Evolutionary conservation across 1,140 invertebrate species (phyloP), one percentile per base, ranked within the genome.

Genomic region (Procambarus virginalis): DNA sequence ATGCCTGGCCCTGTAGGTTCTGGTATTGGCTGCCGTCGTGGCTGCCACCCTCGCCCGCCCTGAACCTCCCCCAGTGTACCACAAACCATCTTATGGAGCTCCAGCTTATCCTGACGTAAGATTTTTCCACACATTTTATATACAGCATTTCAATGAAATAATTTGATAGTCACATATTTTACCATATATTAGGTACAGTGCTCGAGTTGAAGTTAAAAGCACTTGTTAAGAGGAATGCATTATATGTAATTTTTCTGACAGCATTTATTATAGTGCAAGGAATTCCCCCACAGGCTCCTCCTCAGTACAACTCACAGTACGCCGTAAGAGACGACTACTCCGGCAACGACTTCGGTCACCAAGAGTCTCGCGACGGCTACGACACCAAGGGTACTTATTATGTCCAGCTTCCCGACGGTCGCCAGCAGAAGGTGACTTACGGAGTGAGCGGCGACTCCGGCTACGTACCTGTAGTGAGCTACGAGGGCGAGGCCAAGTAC

Each of bases 301-400:
- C 64, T 17, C 64, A 68, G 64, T 68, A 68, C 64, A 68, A 68
- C 64, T 68, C 64, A 1, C 64, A 68, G 64, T 68, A 68, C 64
- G 64, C 64, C 17, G 64, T 68, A 4, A 68, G 20, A 4, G 64
- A 68, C 64, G 64, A 68, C 64, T 68, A 68, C 20, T 68, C 64
- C 64, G 64, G 64, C 64, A 68, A 68, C 64, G 64, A 68, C 14
- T 68, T 68, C 17, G 64, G 64, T 68, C 64, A 68, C 17, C 12
- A 68, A 5, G 64, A 68, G 17, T 68, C 64, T n/a, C 64, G 64
- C 20, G 64, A 68, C 20, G 64, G 64, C 64, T 68, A 68, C 64
- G 64, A 68, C 64, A 68, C 64, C 64, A 17, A 68, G 64, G 64
- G 64, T n/a, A 68, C 64, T n/a, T 68, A 68, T n/a, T 68, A 68